phyloP scores from a whole-genome alignment of 2,113 vertebrate species.

The Nannobrachium achirus region DNA sequence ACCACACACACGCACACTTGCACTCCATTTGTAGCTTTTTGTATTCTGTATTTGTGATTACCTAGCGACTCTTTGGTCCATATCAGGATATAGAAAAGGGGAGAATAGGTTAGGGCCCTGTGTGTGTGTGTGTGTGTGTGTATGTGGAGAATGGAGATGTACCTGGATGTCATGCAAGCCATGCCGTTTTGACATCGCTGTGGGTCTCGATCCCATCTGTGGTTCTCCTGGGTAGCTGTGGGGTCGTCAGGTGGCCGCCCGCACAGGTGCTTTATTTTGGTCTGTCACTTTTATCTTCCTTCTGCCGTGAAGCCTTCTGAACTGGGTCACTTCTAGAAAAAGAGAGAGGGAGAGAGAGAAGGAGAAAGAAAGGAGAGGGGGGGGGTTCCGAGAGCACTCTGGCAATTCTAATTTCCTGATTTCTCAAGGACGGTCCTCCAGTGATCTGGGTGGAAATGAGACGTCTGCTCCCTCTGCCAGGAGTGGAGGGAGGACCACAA shows the following conservation, averaged over 20 bases:
- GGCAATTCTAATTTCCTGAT: conserved; percentile 66
- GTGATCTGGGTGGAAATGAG: conserved; percentile 74
- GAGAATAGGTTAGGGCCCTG: too few species aligned
- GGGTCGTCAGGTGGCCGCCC: not conserved
- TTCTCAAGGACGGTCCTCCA: conserved; percentile 68
- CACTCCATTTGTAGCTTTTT: not conserved
- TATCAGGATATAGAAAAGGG: too few species aligned
- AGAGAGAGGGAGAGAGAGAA: conserved; percentile 10
- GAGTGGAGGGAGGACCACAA: conserved; percentile 27
- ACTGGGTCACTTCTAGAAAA: conserved; percentile 64
- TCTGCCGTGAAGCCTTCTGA: conserved; percentile 40
- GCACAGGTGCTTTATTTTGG: conserved; percentile 34
- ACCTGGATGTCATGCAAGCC: too few species aligned
- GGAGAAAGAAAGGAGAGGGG: not conserved
- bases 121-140: not conserved
- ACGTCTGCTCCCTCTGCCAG: conserved; percentile 55
- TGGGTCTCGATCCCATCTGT: not conserved
- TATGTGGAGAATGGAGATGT: not conserved
- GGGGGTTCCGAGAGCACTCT: conserved; percentile 33
- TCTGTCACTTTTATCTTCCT: not conserved
- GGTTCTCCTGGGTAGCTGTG: not conserved
- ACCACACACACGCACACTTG: not conserved
- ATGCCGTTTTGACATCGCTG: not conserved
- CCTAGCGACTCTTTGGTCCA: too few species aligned
- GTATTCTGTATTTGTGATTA: too few species aligned